Evolutionary conservation across 1,140 invertebrate genomes (phyloP).

Genomic region (Zaprionus vittiger): DNA sequence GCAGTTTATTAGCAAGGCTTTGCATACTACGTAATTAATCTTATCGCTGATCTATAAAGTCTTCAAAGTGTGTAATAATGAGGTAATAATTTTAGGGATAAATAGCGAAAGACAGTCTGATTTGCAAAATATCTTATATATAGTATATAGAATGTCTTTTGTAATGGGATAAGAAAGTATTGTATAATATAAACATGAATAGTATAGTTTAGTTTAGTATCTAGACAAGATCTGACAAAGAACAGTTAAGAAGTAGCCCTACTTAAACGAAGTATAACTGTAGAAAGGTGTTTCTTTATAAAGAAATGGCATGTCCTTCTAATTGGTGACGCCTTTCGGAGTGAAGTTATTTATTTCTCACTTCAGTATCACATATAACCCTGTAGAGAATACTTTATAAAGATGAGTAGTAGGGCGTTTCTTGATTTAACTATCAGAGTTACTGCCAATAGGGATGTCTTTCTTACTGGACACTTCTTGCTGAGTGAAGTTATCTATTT

Average conservation of each 20-base stretch:
- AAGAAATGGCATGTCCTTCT: neutral
- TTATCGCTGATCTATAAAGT: neutral
- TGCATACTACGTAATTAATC: neutral
- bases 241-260: too few species aligned
- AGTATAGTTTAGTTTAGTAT: too few species aligned
- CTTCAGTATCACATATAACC: neutral
- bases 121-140: too few species aligned
- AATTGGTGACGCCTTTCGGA: neutral
- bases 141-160: too few species aligned
- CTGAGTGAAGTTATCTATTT: conserved; percentile 3
- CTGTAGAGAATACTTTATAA: neutral
- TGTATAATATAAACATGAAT: too few species aligned
- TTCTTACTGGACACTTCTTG: neutral
- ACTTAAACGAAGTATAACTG: too few species aligned
- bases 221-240: too few species aligned
- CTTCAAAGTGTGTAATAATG: neutral
- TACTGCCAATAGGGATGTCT: neutral
- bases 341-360: conserved; percentile 9
- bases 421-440: neutral
- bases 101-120: too few species aligned
- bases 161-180: too few species aligned
- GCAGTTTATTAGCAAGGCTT: neutral
- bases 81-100: neutral
- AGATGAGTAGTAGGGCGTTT: too few species aligned
- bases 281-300: too few species aligned